Base-by-base conservation (phyloP, 2,113 vertebrate genomes). In the Eublepharis macularius region DNA sequence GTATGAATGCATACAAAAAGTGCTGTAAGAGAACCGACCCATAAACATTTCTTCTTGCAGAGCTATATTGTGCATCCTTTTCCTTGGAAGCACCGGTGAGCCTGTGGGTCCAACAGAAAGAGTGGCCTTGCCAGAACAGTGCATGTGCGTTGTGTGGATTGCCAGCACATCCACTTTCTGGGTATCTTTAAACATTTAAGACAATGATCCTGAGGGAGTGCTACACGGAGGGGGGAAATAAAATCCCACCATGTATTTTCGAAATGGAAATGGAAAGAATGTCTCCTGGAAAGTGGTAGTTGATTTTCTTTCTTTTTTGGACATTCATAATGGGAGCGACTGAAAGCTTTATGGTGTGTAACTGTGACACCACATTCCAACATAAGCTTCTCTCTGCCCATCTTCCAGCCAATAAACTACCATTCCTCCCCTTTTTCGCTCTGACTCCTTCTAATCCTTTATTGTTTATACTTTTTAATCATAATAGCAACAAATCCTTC, bases 271-370 rank as follows among this genome's bases (percentile, higher is more conserved):
- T 0, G 89, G 92, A 95, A 94, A 94, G 89, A 93, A 95, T 94
- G 92, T 93, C 87, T 91, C 54, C 91, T 94, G 92, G 92, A 95
- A 95, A 94, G 89, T 94, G 94, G 93, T 89, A 92, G 92, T 90
- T 93, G 89, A 73, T 77, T 77, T 84, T 69, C 63, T 65, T 79
- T 65, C 49, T 69, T 5, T 2, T 87, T 94, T 90, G 87, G 89
- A 92, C 92, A 92, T 92, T 86, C 91, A 43, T 92, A 94, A 93
- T 94, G 91, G 89, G 92, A 94, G 90, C 89, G 90, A 94, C 90
- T 93, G 94, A 94, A 94, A 95, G 90, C 91, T 95, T 94, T 94
- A 94, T 94, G 93, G 93, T 88, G 92, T 94, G 92, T 92, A 95
- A 93, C 91, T 92, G 94, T 92, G 93, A 95, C 93, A 94, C 92